These are phyloP conservation scores for Gymnothorax reevesii DNA, from an alignment of 2,797 vertebrate genomes.

Conservation along the genomic window DNA sequence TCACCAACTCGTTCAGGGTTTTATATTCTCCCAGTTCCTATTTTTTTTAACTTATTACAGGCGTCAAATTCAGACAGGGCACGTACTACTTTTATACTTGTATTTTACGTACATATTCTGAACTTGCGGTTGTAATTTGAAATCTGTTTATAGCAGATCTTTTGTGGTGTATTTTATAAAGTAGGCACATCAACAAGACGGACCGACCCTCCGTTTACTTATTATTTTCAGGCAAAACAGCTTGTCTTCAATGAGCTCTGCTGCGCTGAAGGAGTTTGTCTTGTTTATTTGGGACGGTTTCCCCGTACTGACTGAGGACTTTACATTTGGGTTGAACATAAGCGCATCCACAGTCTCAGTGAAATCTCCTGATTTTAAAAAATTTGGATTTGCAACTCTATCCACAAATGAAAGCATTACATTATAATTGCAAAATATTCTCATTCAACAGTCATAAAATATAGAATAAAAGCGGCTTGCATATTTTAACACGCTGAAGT, in stretches of 20 bases:
- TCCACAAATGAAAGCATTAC: neutral
- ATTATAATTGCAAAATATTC: neutral
- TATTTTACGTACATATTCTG: too few relatives aligned
- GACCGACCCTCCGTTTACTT: too few relatives aligned
- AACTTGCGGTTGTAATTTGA: too few relatives aligned
- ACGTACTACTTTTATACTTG: too few relatives aligned
- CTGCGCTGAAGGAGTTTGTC: neutral
- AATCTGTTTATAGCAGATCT: too few relatives aligned
- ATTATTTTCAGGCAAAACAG: neutral
- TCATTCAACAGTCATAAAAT: neutral
- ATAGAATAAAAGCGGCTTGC: neutral
- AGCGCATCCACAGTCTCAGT: neutral
- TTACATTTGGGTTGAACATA: neutral
- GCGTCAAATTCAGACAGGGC: too few relatives aligned
- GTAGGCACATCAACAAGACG: too few relatives aligned
- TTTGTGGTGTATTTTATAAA: too few relatives aligned
- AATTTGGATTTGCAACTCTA: neutral
- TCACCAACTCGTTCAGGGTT: too few relatives aligned
- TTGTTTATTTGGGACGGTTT: neutral
- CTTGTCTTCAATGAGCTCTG: neutral
- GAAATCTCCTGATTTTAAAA: neutral
- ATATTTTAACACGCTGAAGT: conserved; percentile 1
- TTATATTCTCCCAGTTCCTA: too few relatives aligned
- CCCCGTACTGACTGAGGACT: neutral
- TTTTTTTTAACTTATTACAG: too few relatives aligned